Evolutionary conservation across 2,797 vertebrate genomes (phyloP).

Genomic region (Sebastes minor): DNA sequence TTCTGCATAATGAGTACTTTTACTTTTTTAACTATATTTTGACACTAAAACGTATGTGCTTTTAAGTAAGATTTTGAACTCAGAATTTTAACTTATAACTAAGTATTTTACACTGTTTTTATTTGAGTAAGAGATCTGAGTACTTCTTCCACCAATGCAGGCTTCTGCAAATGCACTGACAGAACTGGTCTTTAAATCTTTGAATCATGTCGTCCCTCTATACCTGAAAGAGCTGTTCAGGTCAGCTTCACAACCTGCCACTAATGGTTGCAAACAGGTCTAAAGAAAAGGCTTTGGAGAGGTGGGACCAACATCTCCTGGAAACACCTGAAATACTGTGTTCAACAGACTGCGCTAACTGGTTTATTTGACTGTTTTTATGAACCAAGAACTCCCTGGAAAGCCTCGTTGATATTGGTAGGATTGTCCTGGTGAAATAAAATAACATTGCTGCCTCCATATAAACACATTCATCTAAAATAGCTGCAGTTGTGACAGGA

Average conservation of each 20-base stretch:
- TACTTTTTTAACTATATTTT: too few relatives aligned
- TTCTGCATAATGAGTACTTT: too few relatives aligned
- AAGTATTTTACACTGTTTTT: too few relatives aligned
- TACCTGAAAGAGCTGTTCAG: not conserved
- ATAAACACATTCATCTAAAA: not conserved
- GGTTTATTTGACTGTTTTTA: too few relatives aligned
- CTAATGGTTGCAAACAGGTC: not conserved
- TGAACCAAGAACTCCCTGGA: too few relatives aligned
- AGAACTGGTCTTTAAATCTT: not conserved
- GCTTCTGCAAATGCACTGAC: not conserved
- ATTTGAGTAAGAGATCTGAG: not conserved
- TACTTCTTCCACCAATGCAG: not conserved
- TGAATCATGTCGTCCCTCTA: not conserved
- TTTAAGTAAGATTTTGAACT: too few relatives aligned
- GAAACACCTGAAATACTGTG: too few relatives aligned
- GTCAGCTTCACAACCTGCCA: too few relatives aligned
- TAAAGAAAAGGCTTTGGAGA: not conserved
- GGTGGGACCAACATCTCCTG: not conserved
- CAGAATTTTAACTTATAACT: too few relatives aligned
- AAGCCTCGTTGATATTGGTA: fast-evolving
- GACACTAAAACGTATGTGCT: too few relatives aligned
- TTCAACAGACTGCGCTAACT: too few relatives aligned
- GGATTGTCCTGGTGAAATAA: not conserved
- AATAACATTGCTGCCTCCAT: too few relatives aligned
- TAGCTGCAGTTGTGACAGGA: constrained; percentile 30